Conservation (phyloP, 2,797 vertebrate genomes). For the Discoglossus pictus region DNA sequence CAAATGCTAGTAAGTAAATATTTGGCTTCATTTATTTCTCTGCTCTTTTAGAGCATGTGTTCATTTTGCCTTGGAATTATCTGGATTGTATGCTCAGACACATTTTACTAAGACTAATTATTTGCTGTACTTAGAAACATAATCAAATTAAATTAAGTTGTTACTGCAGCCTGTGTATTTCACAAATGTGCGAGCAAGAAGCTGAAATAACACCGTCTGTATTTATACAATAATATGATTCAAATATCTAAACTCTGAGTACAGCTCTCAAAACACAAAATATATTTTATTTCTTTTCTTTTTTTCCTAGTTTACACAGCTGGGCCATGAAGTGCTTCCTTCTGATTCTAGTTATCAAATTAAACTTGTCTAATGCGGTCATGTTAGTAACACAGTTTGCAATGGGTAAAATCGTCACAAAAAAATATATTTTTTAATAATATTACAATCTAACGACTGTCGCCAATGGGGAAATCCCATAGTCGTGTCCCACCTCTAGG, state of each 20-base stretch:
- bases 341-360: conserved; percentile 48
- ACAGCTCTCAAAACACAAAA: conserved; percentile 49
- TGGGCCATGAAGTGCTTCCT: conserved; percentile 39
- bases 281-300: conserved; percentile 46
- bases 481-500: no score
- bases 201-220: conserved; percentile 50
- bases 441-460: conserved; percentile 14
- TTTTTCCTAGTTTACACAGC: conserved; percentile 45
- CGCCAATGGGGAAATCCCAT: not conserved
- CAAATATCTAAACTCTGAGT: conserved; percentile 44
- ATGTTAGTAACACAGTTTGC: conserved; percentile 20
- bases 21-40: conserved; percentile 37
- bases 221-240: conserved; percentile 52
- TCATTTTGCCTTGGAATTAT: conserved; percentile 27
- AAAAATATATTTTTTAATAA: conserved; percentile 1
- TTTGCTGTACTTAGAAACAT: conserved; percentile 50
- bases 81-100: conserved; percentile 48
- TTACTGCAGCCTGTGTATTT: conserved; percentile 34
- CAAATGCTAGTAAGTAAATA: conserved; percentile 43
- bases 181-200: conserved; percentile 40
- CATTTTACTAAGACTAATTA: conserved; percentile 47
- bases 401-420: not conserved
- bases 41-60: conserved; percentile 17
- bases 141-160: conserved; percentile 42
- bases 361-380: conserved; percentile 34